Base-by-base conservation (phyloP, 2,888 invertebrate species). In the Tipula vernalis region DNA sequence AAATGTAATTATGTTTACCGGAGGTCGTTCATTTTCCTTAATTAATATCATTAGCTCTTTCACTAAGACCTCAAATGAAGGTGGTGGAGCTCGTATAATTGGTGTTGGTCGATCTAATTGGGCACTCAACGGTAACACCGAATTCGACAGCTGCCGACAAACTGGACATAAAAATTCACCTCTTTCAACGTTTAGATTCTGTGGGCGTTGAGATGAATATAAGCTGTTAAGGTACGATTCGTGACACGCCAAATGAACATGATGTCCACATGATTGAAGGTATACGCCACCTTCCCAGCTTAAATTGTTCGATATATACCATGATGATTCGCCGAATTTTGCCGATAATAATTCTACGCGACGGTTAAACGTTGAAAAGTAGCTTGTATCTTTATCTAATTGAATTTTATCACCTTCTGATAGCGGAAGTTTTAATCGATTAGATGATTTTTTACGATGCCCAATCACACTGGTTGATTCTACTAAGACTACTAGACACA, bases 231-330 rank as follows among this genome's bases (percentile, higher is more conserved):
- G 93, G 92, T 99, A 99, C 0, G 97, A 95, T 90, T 96, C 95
- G 89, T 98, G 95, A 91, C 99, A 99, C 90, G 97, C 96, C 89
- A 98, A 93, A 92, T 99, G 99, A 87, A 99, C 94, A 92, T 98
- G 97, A 92, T 99, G 99, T 0, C 99, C 99, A 92, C 99, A 99
- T 1, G 98, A 97, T 91, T 97, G 96, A 86, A 98, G 96, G 91
- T 97, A 96, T 86, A 98, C 97, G 87, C 98, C 98, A 88, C 97
- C 97, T 91, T 97, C 96, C 95, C 96, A 97, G 3, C 97, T 96
- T 89, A 96, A 94, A 90, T 96, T 96, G 87, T 97, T 94, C 2
- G 95, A 94, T 57, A 96, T 91, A 90, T 96, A 93, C 96, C 96
- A 97, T 0, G 96, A 96, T 89, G 94, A 94, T 91, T 95, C 95